These are phyloP conservation scores for Pseudorectes ferrugineus DNA, from an alignment of 2,113 vertebrate species.

Conservation along the genomic window DNA sequence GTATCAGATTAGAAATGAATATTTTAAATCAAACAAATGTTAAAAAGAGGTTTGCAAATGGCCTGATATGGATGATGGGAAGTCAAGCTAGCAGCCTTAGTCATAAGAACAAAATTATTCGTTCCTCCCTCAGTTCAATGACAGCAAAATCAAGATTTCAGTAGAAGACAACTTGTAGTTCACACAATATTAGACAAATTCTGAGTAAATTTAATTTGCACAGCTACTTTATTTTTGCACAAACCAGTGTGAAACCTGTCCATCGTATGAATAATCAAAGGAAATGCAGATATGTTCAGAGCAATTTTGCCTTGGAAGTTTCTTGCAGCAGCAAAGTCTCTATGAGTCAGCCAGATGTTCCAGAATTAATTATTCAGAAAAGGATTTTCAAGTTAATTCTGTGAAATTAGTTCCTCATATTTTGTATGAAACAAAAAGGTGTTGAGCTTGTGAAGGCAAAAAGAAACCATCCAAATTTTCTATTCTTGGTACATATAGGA, in stretches of 20 bases:
- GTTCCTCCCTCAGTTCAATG: background rate
- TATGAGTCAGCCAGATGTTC: conserved; percentile 60
- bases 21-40: background rate
- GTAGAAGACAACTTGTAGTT: background rate
- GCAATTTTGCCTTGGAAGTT: conserved; percentile 46
- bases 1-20: background rate
- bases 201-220: conserved; percentile 34
- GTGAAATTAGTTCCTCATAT: conserved; percentile 60
- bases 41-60: background rate
- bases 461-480: background rate
- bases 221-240: conserved; percentile 20
- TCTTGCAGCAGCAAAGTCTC: conserved; percentile 52
- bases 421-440: conserved; percentile 8
- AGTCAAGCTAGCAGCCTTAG: background rate
- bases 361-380: conserved; percentile 67
- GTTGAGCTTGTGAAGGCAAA: background rate
- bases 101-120: background rate
- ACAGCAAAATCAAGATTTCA: conserved; percentile 23
- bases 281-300: conserved; percentile 43
- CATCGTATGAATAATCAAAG: conserved; percentile 64
- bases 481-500: background rate
- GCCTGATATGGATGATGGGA: background rate
- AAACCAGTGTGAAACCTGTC: conserved; percentile 34
- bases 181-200: conserved; percentile 9
- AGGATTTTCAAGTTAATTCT: conserved; percentile 47